A percentile compares a stretch with the other conserved stretches of the same genome.
phyloP scores from a whole-genome alignment of 2,797 vertebrate genomes.

The Agapornis canus region DNA sequence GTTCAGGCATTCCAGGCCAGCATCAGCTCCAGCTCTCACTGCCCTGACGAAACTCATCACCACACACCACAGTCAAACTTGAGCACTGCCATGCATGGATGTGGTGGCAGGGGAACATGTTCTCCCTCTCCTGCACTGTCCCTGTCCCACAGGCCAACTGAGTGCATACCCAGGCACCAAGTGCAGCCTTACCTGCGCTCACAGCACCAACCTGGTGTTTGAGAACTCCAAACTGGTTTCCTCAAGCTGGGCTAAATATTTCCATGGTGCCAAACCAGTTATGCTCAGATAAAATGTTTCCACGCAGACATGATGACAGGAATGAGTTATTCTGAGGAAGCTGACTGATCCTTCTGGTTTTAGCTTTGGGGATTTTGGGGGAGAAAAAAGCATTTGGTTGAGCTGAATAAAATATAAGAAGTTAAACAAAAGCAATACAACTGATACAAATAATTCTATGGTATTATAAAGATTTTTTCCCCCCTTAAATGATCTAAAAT shows the following conservation, averaged over 20 bases:
- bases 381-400: neutral
- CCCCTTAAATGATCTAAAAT: neutral
- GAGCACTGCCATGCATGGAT: neutral
- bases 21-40: neutral
- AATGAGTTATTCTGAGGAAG: neutral
- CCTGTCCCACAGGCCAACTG: neutral
- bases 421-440: neutral
- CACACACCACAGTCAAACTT: neutral
- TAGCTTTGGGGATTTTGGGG: neutral
- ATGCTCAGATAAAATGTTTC: neutral
- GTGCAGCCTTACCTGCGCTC: neutral
- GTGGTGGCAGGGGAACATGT: neutral
- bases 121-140: neutral
- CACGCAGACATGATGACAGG: rapidly evolving
- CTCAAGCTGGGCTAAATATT: neutral
- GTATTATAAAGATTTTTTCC: neutral
- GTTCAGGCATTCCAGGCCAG: neutral
- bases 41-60: neutral
- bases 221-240: neutral
- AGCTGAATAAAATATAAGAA: neutral
- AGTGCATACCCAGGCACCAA: neutral
- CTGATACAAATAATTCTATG: neutral
- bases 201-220: neutral
- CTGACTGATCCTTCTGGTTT: neutral
- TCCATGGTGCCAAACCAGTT: neutral